phyloP scores from a whole-genome alignment of 2,113 vertebrate genomes.

The Octodon degus region DNA sequence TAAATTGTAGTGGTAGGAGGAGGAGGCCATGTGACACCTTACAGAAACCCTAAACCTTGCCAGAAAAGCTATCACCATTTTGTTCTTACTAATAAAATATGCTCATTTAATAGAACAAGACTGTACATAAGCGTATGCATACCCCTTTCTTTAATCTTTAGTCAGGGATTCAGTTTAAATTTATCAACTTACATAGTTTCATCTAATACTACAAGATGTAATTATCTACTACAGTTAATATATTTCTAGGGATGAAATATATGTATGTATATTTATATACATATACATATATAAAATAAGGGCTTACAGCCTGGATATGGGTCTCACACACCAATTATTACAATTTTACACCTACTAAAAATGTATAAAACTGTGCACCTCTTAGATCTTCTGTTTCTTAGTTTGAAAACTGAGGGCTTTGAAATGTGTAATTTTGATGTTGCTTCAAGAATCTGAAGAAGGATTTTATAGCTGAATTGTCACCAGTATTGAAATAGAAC shows the following conservation, averaged over 20 bases:
- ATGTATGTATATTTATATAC: neutral
- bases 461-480: slow-evolving; percentile 40
- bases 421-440: slow-evolving; percentile 9
- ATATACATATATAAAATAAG: neutral
- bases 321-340: slow-evolving; percentile 2
- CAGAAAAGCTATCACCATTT: neutral
- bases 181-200: slow-evolving; percentile 33
- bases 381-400: neutral
- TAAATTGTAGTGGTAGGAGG: neutral
- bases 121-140: rapidly evolving
- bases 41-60: neutral
- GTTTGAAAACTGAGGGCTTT: slow-evolving; percentile 30
- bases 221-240: slow-evolving; percentile 17
- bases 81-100: neutral
- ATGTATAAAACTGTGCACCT: neutral
- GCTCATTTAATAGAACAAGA: neutral
- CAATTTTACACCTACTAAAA: neutral
- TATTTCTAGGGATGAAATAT: neutral
- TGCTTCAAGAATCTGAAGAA: neutral
- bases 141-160: neutral
- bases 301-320: neutral
- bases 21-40: neutral
- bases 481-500: slow-evolving; percentile 25
- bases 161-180: neutral
- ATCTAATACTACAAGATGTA: neutral